Conservation (phyloP, 1,140 invertebrate species). For the Coboldia fuscipes region DNA sequence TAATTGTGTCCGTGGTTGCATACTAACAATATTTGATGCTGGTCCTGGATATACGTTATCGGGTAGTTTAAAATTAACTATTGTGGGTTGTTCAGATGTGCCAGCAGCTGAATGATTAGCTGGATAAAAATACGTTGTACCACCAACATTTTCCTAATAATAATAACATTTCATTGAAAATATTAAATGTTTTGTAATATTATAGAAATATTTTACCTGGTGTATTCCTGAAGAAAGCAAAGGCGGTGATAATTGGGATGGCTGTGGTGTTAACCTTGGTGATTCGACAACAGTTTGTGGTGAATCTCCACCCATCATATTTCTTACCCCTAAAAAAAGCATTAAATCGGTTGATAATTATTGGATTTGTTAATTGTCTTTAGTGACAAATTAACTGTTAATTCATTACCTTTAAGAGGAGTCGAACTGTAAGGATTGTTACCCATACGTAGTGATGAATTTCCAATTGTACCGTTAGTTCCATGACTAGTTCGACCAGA, state of each 20-base stretch:
- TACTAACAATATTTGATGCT: constrained; percentile 22
- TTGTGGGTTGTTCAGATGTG: background rate
- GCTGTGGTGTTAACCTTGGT: constrained; percentile 17
- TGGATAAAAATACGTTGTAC: constrained; percentile 85
- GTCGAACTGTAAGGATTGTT: constrained; percentile 3
- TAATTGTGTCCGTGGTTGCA: constrained; percentile 24
- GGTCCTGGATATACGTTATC: constrained; percentile 20
- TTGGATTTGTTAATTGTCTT: background rate
- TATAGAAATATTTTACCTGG: constrained; percentile 19
- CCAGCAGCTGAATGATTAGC: constrained; percentile 19
- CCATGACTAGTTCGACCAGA: constrained; percentile 6
- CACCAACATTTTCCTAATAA: constrained; percentile 71
- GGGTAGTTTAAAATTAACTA: background rate
- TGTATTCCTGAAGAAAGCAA: constrained; percentile 24
- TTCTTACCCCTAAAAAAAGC: constrained; percentile 5
- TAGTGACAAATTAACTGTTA: background rate
- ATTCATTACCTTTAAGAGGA: background rate
- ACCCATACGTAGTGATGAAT: constrained; percentile 14
- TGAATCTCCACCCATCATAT: constrained; percentile 15
- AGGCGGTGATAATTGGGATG: constrained; percentile 16
- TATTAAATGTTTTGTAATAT: constrained; percentile 7
- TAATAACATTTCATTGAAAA: constrained; percentile 1
- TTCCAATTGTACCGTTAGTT: constrained; percentile 11
- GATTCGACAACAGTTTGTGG: constrained; percentile 14
- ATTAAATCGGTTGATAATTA: background rate